A percentile compares a stretch with the other conserved stretches of the same genome.
Evolutionary conservation across 2,888 invertebrate genomes (phyloP).

Genomic region (Pyrrhia umbra): DNA sequence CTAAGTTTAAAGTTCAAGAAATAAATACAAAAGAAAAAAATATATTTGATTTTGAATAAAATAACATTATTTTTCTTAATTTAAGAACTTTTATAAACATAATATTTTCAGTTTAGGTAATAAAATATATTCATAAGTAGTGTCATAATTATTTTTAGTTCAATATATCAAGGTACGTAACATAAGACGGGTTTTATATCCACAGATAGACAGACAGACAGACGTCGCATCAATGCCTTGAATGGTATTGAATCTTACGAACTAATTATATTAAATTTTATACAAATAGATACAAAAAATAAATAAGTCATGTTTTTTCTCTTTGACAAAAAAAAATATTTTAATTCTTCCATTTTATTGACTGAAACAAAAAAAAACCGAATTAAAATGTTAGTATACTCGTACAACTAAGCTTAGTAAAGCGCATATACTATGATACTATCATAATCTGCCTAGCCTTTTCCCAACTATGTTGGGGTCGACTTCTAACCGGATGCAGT

Average conservation of each 20-base stretch:
- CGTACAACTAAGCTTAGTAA: no score
- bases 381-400: not conserved
- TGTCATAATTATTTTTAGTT: no score
- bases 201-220: not conserved
- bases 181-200: not conserved
- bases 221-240: no score
- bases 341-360: conserved; percentile 89
- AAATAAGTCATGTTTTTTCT: not conserved
- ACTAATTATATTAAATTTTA: not conserved
- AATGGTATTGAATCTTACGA: not conserved
- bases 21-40: no score
- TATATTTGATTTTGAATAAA: not conserved
- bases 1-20: no score
- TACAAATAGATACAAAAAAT: conserved; percentile 11
- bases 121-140: not conserved
- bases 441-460: no score
- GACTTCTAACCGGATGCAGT: no score
- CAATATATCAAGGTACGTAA: not conserved
- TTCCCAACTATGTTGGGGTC: no score
- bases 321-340: not conserved
- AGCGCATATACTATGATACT: no score
- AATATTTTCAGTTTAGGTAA: not conserved
- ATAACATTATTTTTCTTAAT: not conserved
- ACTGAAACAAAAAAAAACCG: conserved; percentile 72
- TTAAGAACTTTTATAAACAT: not conserved